phyloP scores from a whole-genome alignment of 1,140 invertebrate genomes.

The Drosophila melanogaster region Release_6_plus_ISO1_MT NT_037436.4:17647501-17648000 shows the following conservation, averaged over 20 bases:
- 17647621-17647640: conserved; percentile 51
- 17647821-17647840: conserved; percentile 8
- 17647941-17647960: conserved; percentile 52
- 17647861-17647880: conserved; percentile 71
- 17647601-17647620: conserved; percentile 60
- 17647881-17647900: conserved; percentile 34
- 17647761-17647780: conserved; percentile 57
- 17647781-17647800: conserved; percentile 16
- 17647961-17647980: conserved; percentile 74
- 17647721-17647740: conserved; percentile 14
- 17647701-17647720: conserved; percentile 40
- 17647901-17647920: conserved; percentile 15
- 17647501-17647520: conserved; percentile 60
- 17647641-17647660: conserved; percentile 67
- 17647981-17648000: conserved; percentile 61
- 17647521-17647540: conserved; percentile 73
- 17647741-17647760: conserved; percentile 37
- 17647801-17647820: neutral
- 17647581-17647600: conserved; percentile 70
- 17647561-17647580: conserved; percentile 75
- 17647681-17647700: conserved; percentile 65
- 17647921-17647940: conserved; percentile 28
- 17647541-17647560: conserved; percentile 76
- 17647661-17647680: conserved; percentile 75
- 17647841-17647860: conserved; percentile 46